phyloP scores from a whole-genome alignment of 2,797 vertebrate species.

The Onychomys leucogaster region DNA sequence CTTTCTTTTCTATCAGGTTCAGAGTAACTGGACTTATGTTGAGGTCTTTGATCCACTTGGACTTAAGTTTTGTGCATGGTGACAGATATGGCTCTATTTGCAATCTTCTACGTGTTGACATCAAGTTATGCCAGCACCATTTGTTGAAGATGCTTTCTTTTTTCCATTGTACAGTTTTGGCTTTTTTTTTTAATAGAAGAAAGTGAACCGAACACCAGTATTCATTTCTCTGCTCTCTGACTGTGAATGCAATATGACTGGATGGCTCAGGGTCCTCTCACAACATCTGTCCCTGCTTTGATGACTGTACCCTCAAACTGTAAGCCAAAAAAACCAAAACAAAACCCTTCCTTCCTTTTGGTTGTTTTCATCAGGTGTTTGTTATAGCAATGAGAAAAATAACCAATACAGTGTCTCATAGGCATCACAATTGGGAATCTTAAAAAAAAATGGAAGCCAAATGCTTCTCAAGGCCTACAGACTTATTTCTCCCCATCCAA shows the following conservation, averaged over 20 bases:
- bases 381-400: neutral
- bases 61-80: no score
- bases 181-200: neutral
- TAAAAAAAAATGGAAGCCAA: neutral
- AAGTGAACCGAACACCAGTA: neutral
- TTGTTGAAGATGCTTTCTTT: no score
- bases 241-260: neutral
- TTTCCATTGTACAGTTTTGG: no score
- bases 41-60: no score
- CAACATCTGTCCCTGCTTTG: neutral
- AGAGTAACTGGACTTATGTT: no score
- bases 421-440: neutral
- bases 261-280: fast-evolving
- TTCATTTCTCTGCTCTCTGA: neutral
- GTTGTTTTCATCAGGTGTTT: neutral
- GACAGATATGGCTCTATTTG: no score
- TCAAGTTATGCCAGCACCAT: no score
- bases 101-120: no score
- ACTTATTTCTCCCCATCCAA: neutral
- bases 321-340: neutral
- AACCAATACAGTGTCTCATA: neutral
- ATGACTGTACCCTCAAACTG: neutral
- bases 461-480: neutral
- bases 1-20: no score
- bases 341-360: no score